These are phyloP conservation scores for Pasiphila rectangulata DNA, from an alignment of 2,888 invertebrate genomes.

Conservation along the genomic window DNA sequence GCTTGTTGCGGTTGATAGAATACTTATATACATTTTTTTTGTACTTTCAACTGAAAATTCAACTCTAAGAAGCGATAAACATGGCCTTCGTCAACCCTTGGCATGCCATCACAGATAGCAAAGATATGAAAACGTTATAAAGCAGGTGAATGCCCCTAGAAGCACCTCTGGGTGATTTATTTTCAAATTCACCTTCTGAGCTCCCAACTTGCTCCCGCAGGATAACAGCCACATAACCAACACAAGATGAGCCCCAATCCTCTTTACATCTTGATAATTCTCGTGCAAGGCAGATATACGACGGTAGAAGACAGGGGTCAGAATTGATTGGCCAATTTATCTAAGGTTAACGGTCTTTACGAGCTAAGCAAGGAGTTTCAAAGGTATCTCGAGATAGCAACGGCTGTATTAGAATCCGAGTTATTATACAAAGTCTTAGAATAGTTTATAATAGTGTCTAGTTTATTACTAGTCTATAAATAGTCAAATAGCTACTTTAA, in stretches of 20 bases:
- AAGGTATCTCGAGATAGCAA: conserved; percentile 32
- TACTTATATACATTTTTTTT: no score
- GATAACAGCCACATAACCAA: conserved; percentile 44
- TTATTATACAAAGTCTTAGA: conserved; percentile 1
- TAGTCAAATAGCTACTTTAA: no score
- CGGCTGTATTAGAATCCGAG: conserved; percentile 34
- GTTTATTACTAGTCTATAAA: no score
- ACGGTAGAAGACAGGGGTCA: conserved; percentile 32
- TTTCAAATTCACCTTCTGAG: conserved; percentile 50
- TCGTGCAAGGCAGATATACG: conserved; percentile 29
- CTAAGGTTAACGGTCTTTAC: conserved; percentile 51
- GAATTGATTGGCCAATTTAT: conserved; percentile 49
- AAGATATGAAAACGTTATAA: conserved; percentile 36
- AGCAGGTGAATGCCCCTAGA: conserved; percentile 61
- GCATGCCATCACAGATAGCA: neutral
- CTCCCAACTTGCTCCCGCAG: conserved; percentile 40
- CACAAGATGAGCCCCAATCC: conserved; percentile 42
- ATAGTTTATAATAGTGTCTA: no score
- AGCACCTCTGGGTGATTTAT: conserved; percentile 61
- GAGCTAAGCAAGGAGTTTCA: conserved; percentile 35
- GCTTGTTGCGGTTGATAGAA: no score
- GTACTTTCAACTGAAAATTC: no score
- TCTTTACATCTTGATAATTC: conserved; percentile 37
- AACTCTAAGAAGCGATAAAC: no score
- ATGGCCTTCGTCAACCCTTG: conserved; percentile 33